Base-by-base conservation (phyloP, 2,888 invertebrate species). In the Lasioglossum zephyrum region DNA sequence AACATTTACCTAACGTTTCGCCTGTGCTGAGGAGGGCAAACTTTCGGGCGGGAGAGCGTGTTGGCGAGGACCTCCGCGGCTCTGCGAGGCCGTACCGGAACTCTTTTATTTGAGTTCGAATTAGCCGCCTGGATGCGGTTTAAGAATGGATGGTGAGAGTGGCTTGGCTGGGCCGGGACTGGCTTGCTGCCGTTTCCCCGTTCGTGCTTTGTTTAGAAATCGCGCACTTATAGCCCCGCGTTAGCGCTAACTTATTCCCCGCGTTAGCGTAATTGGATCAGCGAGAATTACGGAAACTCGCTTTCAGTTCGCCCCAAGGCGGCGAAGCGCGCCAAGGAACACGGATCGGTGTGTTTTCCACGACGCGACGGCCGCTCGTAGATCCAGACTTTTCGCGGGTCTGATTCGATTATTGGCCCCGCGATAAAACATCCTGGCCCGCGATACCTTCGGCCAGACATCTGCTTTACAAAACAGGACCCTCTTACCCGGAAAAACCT, bases 161-260 rank as follows among this genome's bases (percentile, higher is more conserved):
- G 85, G 89, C 80, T 57, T 84, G 86, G 84, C 85, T 82, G 8
- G 8, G 36, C 9, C 31, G 18, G 18, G 36, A 36, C 66, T 69
- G 69, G 22, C 39, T 18, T 16, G 36, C 69, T 9, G 69, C 36
- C 69, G 86, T 91, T 90, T 87, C 75, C 75, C 74, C 80, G 88
- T 92, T 93, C 93, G 93, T 93, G 93, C 93, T 93, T 92, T 93
- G 93, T 93, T 93, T 93, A 91, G 91, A 91, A 93, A 93, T 93
- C 89, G 92, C 87, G 84, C 91, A 91, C 91, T 93, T 92, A 92
- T 86, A 87, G 88, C 81, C 77, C 79, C 85, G 77, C 70, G 77
- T 77, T 86, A 39, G 86, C 89, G 87, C 91, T 89, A 93, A 93
- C 93, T 92, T 93, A 93, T 93, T 92, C 92, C 81, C 88, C 84